Evolutionary conservation across 2,113 vertebrate species (phyloP), one percentile per base, ranked within the genome.

Genomic region (Paramormyrops kingsleyae): DNA sequence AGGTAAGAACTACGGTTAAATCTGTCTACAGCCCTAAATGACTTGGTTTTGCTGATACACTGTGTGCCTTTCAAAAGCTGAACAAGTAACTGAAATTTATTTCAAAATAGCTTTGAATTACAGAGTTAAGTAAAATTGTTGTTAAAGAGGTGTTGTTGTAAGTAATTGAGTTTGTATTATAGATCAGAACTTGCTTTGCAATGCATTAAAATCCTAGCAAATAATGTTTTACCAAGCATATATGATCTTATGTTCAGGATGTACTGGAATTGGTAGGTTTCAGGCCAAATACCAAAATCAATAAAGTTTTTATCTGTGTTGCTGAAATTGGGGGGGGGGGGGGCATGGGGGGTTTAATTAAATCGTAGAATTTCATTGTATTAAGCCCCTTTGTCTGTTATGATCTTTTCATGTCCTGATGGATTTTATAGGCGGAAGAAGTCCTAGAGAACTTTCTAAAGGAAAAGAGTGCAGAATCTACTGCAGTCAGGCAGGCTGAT

Each of bases 401-500:
- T 17, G 10, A 31, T 1, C 13, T 42, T 13, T 56, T 17, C 62
- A 27, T 86, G 17, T 66, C 15, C 31, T 47, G 42, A 39, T 24
- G n/a, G 35, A 39, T 74, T 62, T 56, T 56, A 35, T 39, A 93
- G 93, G 88, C 88, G 42, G 92, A 92, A 8, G 91, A 93, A 21
- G 88, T 92, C 27, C 87, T 93, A 86, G 89, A 90, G 31, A 74
- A 77, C 44, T 93, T 92, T 70, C 83, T 93, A 87, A 89, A 91
- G 53, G 66, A 74, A 8, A 92, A 90, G 88, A 87, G 44, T 56
- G 59, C 47, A 0, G 88, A 93, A 35, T 91, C 91, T n/a, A 87
- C 88, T 27, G 87, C 91, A 2, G 83, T 93, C 31, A 90, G 93
- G 24, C 91, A 92, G 88, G 91, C 92, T 53, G 92, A 93, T 49